Conservation (phyloP, 2,113 vertebrate species). For the Mus pahari region DNA sequence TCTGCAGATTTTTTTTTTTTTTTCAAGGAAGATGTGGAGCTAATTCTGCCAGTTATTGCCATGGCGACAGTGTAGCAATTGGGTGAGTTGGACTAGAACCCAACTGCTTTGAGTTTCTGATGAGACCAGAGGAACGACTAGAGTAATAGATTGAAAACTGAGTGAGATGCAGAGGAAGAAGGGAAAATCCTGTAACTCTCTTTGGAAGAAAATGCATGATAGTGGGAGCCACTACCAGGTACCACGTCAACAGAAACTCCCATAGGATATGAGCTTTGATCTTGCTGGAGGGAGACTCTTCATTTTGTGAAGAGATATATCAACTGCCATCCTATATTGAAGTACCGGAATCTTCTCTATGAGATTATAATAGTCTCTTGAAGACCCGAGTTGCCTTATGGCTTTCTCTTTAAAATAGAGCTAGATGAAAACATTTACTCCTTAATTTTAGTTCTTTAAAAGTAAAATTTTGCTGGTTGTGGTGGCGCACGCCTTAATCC, state of each 20-base stretch:
- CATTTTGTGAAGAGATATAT: not conserved
- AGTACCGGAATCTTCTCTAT: not conserved
- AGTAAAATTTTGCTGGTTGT: not conserved
- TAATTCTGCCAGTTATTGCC: constrained; percentile 73
- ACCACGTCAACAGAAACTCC: not conserved
- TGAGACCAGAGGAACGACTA: constrained; percentile 50
- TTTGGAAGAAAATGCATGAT: constrained; percentile 27
- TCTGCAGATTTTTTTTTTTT: constrained; percentile 48
- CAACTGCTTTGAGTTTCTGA: constrained; percentile 50
- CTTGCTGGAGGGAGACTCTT: not conserved
- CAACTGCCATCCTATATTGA: not conserved
- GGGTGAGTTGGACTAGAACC: constrained; percentile 38
- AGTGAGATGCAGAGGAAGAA: constrained; percentile 8
- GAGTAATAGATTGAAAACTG: constrained; percentile 42
- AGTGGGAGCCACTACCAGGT: not conserved
- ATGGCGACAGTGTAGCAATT: constrained; percentile 45
- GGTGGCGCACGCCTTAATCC: too few relatives aligned
- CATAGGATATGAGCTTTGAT: fast-evolving
- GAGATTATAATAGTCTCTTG: not conserved
- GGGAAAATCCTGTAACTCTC: not conserved
- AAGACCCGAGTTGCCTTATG: not conserved
- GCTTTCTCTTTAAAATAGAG: constrained; percentile 30
- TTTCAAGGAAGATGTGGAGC: not conserved
- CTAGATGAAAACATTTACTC: not conserved
- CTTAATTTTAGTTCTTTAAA: not conserved